A percentile compares a stretch with the other conserved stretches of the same genome.
phyloP scores from a whole-genome alignment of 2,888 invertebrate genomes.

The Drosophila mettleri region DNA sequence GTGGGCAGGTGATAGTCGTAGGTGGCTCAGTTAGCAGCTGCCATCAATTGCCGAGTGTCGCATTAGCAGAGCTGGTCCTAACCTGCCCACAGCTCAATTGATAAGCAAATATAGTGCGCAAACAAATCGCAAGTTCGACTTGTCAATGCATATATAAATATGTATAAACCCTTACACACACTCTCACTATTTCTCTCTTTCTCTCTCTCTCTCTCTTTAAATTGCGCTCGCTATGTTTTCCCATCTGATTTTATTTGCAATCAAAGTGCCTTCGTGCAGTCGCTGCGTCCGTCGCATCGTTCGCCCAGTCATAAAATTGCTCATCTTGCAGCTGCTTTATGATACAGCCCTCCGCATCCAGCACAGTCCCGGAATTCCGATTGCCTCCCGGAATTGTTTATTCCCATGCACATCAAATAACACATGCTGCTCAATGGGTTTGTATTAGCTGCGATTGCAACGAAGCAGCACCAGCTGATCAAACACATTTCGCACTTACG shows the following conservation, averaged over 20 bases:
- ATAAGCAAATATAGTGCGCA: conserved; percentile 52
- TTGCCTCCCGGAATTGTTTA: conserved; percentile 41
- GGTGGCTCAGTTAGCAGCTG: background rate
- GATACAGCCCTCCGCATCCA: conserved; percentile 17
- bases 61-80: conserved; percentile 27
- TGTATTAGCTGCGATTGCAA: conserved; percentile 24
- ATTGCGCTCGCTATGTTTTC: conserved; percentile 27
- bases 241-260: conserved; percentile 57
- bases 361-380: conserved; percentile 15
- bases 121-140: conserved; percentile 45
- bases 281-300: background rate
- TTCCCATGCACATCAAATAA: conserved; percentile 44
- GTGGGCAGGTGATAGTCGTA: background rate
- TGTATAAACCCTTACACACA: conserved; percentile 1
- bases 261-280: conserved; percentile 40
- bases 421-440: conserved; percentile 37
- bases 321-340: conserved; percentile 47
- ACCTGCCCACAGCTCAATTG: conserved; percentile 35
- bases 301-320: conserved; percentile 38
- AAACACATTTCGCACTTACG: conserved; percentile 14
- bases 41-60: conserved; percentile 35
- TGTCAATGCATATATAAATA: background rate
- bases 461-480: conserved; percentile 15
- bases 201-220: background rate
- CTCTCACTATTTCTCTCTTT: conserved; percentile 4